These are phyloP conservation scores for Trichomycterus rosablanca DNA, from an alignment of 2,113 vertebrate genomes.

Conservation along the genomic window DNA sequence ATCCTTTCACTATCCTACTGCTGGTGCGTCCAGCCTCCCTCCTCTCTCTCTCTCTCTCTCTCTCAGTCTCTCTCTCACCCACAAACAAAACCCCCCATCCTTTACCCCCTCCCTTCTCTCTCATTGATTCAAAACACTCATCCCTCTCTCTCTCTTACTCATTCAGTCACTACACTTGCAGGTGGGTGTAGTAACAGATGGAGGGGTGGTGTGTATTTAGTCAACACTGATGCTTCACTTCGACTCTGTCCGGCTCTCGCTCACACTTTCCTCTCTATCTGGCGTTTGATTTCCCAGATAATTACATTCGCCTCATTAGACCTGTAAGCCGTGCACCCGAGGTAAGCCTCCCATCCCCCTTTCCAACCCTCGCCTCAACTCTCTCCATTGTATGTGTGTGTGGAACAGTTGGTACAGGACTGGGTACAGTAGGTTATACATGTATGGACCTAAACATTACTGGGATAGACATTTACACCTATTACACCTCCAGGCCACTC, in stretches of 20 bases:
- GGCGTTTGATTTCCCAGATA: conserved; percentile 31
- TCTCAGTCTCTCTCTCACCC: conserved; percentile 19
- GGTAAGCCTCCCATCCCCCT: conserved; percentile 45
- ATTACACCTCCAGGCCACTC: no score
- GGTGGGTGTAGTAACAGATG: conserved; percentile 41
- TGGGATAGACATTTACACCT: no score
- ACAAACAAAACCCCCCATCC: conserved; percentile 7
- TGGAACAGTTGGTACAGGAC: not conserved
- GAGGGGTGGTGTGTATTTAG: conserved; percentile 17
- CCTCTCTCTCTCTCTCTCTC: conserved; percentile 20
- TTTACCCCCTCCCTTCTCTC: conserved; percentile 4
- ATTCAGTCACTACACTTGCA: conserved; percentile 30
- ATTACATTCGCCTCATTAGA: conserved; percentile 32
- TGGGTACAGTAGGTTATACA: no score
- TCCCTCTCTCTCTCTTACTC: conserved; percentile 19
- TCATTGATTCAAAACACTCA: conserved; percentile 13
- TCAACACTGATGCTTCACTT: conserved; percentile 23
- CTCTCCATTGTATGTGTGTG: conserved; percentile 31
- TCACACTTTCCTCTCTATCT: not conserved
- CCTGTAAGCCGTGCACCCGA: conserved; percentile 12
- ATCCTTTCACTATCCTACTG: conserved; percentile 36
- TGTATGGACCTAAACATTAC: no score
- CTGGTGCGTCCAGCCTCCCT: conserved; percentile 7
- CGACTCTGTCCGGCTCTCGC: conserved; percentile 8
- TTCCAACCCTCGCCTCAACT: conserved; percentile 44